Percentiles rank a stretch among this genome's conserved stretches.
These are phyloP conservation scores for Platyrinchus mystaceus DNA, from an alignment of 2,797 vertebrate species.

Conservation along the genomic window DNA sequence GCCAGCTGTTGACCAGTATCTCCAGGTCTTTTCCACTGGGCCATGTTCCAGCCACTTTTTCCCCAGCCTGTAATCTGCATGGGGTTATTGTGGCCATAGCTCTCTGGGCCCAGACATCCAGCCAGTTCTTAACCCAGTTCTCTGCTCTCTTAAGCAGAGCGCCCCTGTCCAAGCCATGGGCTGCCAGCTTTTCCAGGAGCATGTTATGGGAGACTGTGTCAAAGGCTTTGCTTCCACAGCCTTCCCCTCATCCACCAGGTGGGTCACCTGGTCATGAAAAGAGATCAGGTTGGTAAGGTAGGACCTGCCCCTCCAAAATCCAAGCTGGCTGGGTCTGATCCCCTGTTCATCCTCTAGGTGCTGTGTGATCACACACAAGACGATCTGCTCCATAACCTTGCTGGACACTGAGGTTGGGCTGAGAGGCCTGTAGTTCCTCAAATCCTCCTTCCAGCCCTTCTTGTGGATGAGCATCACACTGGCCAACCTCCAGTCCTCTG, in stretches of 20 bases:
- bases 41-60: neutral
- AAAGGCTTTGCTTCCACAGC: neutral
- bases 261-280: neutral
- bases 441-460: neutral
- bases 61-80: neutral
- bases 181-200: neutral
- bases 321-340: neutral
- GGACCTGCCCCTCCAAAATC: neutral
- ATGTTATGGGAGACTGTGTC: rapidly evolving
- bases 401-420: neutral
- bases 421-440: neutral
- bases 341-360: neutral
- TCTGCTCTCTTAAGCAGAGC: too few relatives aligned
- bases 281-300: neutral
- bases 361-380: neutral
- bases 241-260: neutral
- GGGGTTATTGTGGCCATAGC: neutral
- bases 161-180: neutral
- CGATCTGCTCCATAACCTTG: too few relatives aligned
- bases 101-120: neutral
- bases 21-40: neutral
- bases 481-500: neutral
- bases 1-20: neutral
- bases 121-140: neutral
- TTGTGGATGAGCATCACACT: neutral